Base-by-base conservation (phyloP, 2,797 vertebrate species). In the Megaceryle alcyon region DNA sequence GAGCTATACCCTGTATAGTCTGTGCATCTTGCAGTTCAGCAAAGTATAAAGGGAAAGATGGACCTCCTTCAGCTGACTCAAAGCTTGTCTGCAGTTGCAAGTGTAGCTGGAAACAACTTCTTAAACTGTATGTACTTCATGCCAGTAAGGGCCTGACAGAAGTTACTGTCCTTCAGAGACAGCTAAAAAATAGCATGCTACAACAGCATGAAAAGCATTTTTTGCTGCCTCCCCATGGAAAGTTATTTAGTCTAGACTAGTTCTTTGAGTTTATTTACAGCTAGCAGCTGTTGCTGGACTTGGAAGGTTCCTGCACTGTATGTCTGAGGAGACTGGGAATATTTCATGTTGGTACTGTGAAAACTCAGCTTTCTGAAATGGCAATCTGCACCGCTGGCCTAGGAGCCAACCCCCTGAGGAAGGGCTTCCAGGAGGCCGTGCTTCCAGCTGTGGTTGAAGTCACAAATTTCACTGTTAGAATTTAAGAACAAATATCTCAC, bases 381-480 rank as follows among this genome's bases (percentile, higher is more conserved):
- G 16, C 22, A 43, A 6, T 60, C 53, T 44, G 57, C 7, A 11
- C 39, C 14, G 0, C 7, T 70, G 35, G 51, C 39, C 48, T 57
- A 41, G 14, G 56, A 83, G 17, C 39, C 21, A 22, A 12, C 12
- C 3, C 1, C 9, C 17, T 21, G 9, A 59, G 57, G 51, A 43
- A 64, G 22, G 14, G 9, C 33, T 59, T 37, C 39, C 22, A 8
- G n/a, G 7, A 77, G 18, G 3, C 28, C 1, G 0, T 41, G 21
- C 29, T 79, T 78, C 44, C 49, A 77, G 2, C 23, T 78, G 8
- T 77, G 43, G 25, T 39, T 60, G 25, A 46, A 87, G 69, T 54
- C 10, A 39, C 15, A 33, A 23, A 71, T 75, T 68, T 71, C 25
- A 37, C 21, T 68, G 21, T 49, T 46, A 18, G 23, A 69, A 46